Evolutionary conservation across 2,113 vertebrate species (phyloP), one percentile per base, ranked within the genome.

Genomic region (Ptilonorhynchus violaceus): DNA sequence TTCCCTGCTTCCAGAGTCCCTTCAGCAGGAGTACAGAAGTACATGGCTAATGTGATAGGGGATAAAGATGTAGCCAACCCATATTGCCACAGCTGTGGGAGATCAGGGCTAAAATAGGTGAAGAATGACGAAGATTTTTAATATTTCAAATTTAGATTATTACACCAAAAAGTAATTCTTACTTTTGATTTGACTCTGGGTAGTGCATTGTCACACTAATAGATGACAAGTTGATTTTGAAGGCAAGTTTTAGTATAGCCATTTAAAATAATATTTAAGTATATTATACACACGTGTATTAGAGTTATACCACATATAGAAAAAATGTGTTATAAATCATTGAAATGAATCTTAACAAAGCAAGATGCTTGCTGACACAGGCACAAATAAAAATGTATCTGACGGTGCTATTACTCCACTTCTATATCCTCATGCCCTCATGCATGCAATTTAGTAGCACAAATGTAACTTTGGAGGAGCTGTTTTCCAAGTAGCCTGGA

Each of bases 401-500:
- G 30, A 85, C 75, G 17, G 47, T 41, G 11, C 15, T 30, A 8
- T n/a, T 52, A 37, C 16, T 39, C 20, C 5, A 42, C 9, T 50
- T 59, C 23, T 24, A 72, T 23, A 47, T 18, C 17, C 47, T 85
- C 27, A 7, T 49, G 53, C 28, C 44, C 27, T 76, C 64, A 15
- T 19, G 7, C 6, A 7, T 69, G 17, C 7, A 31, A 35, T 69
- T 92, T 63, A 81, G 50, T 69, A 31, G 33, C 52, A 63, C 21
- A 60, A 85, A 80, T 16, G 2, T 47, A 92, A 53, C 33, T 63
- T 74, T 39, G 42, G 50, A 88, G 33, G 13, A 70, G n/a, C 23
- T 77, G 19, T 90, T 94, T 93, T 94, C 67, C 50, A 91, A 95
- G 90, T 37, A 72, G 66, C 37, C 44, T 86, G 58, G 75, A 84